phyloP scores from a whole-genome alignment of 2,113 vertebrate genomes.

The Amphiprion ocellaris region DNA sequence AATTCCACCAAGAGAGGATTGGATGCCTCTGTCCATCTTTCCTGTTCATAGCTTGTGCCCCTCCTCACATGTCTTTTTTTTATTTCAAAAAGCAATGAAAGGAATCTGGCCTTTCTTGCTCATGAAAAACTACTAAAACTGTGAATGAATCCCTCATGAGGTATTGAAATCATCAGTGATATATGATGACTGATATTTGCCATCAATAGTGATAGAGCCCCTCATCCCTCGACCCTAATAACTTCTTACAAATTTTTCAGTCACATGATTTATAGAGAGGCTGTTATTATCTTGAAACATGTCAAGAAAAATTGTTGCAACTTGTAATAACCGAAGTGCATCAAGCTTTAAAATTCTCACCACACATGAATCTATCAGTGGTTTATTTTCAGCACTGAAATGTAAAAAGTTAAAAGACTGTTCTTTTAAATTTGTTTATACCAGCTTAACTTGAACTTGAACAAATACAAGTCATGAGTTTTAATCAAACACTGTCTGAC shows the following conservation, averaged over 20 bases:
- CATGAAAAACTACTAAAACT: conserved; percentile 15
- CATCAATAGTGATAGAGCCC: conserved; percentile 12
- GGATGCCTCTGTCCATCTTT: conserved; percentile 63
- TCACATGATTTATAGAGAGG: conserved; percentile 13
- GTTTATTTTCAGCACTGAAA: no score
- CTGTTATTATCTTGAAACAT: conserved; percentile 8
- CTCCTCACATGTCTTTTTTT: conserved; percentile 40
- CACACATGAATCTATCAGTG: neutral
- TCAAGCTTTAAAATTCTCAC: neutral
- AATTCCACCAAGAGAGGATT: conserved; percentile 58
- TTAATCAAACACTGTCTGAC: conserved; percentile 2
- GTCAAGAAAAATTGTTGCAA: neutral
- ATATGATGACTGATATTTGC: neutral
- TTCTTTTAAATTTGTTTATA: neutral
- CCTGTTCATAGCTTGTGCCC: conserved; percentile 26
- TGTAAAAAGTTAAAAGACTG: no score
- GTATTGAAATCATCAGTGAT: no score
- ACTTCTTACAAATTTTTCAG: conserved; percentile 25
- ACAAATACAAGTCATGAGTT: neutral
- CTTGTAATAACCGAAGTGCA: no score
- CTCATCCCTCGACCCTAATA: conserved; percentile 5
- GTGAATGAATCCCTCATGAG: conserved; percentile 5
- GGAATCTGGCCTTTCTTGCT: conserved; percentile 51
- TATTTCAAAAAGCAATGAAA: conserved; percentile 46
- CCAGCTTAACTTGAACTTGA: neutral